A percentile compares a stretch with the other conserved stretches of the same genome.
Evolutionary conservation across 1,140 invertebrate species (phyloP).

Genomic region (Drosophila melanogaster): DNA sequence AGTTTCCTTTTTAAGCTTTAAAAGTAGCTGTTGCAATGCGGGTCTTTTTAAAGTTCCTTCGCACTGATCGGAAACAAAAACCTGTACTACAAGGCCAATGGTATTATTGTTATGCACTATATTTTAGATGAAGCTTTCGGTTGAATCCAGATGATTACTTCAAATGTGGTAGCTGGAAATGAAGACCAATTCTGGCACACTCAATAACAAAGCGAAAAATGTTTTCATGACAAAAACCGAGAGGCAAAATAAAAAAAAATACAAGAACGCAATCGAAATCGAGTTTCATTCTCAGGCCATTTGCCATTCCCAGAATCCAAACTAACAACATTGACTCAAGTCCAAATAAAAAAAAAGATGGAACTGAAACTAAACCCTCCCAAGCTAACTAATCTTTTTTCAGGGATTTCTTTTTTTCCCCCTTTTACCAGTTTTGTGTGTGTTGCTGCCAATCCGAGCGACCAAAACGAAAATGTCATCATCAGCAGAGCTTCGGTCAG

Average conservation of each 20-base stretch:
- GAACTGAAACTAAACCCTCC: conserved; percentile 31
- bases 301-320: conserved; percentile 39
- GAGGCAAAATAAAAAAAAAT: conserved; percentile 10
- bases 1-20: background rate
- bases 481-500: conserved; percentile 72
- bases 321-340: conserved; percentile 64
- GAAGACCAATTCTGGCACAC: conserved; percentile 9
- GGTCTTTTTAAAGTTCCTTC: too few species aligned
- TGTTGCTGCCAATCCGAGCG: conserved; percentile 60
- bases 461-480: conserved; percentile 81
- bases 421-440: conserved; percentile 5
- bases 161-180: conserved; percentile 1
- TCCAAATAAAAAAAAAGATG: conserved; percentile 36
- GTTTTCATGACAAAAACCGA: conserved; percentile 36
- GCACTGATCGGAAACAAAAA: background rate
- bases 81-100: background rate
- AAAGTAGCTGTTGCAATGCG: background rate
- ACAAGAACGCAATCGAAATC: conserved; percentile 53
- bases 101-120: too few species aligned
- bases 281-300: conserved; percentile 59
- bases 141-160: conserved; percentile 1
- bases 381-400: conserved; percentile 80
- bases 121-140: background rate
- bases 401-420: conserved; percentile 45
- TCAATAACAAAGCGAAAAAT: conserved; percentile 52